Base-by-base conservation (phyloP, 2,113 vertebrate species). In the Rutilus rutilus region DNA sequence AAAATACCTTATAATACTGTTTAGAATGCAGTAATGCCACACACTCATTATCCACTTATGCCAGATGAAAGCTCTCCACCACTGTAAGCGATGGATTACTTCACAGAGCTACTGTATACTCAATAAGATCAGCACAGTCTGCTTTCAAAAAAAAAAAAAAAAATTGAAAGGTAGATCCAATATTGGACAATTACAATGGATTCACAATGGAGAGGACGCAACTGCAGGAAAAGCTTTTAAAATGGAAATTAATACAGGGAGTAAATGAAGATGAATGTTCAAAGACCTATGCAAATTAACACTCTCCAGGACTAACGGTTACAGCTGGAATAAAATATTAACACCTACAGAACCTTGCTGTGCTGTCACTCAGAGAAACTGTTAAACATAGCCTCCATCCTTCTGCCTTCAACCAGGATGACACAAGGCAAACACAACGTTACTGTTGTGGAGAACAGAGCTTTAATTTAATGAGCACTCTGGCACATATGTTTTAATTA, bases 401-500 rank as follows among this genome's bases (percentile, higher is more conserved):
- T 78, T 67, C 60, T 76, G 67, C 59, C 45, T 19, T 82, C 21
- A 2, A 75, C n/a, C 33, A 50, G 69, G 84, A 75, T 78, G 84
- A 54, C 84, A 27, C 62, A 33, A 1, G 25, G 30, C 36, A 52
- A 52, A 33, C 73, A 62, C 54, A 84, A 86, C 47, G 57, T 19
- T 82, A 36, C 50, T 83, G 59, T 57, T 71, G 81, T 62, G 65
- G 30, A 78, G 76, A 86, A 81, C 82, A 85, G 74, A 83, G 54
- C 39, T 91, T 88, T 54, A 87, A 88, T 90, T 69, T 87, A 90
- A 91, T 82, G 67, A 86, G 80, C 80, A 67, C 73, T 77, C 87
- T 81, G 59, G 87, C 71, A 78, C 86, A 87, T 89, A 86, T 84
- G 50, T 77, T 87, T 90, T 88, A 89, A 92, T 92, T 91, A 92